Conservation (phyloP, 2,888 invertebrate genomes). For the Eupithecia vulgata region DNA sequence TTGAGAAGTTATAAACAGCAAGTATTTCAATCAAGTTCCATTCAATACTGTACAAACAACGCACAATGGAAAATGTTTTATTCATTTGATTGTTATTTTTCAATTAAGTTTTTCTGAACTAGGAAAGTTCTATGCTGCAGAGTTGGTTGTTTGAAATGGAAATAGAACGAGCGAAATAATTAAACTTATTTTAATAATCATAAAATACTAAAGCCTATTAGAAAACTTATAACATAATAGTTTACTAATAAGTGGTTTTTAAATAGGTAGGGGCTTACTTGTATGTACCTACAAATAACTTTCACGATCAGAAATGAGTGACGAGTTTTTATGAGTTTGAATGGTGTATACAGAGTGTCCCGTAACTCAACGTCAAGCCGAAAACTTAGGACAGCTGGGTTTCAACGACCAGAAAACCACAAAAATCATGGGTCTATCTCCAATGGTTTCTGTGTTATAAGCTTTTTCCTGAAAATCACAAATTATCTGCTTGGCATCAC, state of each 20-base stretch:
- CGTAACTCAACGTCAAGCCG: too few species aligned
- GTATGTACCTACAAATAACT: neutral
- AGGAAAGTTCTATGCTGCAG: neutral
- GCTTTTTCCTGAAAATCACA: too few species aligned
- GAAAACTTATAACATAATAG: neutral
- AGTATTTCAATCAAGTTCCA: slow-evolving; percentile 12
- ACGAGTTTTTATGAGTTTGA: neutral
- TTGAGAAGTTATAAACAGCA: neutral
- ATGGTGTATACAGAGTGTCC: too few species aligned
- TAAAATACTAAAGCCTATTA: too few species aligned
- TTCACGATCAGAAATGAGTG: neutral
- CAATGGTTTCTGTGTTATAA: too few species aligned
- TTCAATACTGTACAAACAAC: neutral
- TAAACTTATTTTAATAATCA: neutral
- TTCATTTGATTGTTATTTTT: slow-evolving; percentile 6
- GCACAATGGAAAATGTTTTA: neutral
- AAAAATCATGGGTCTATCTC: too few species aligned
- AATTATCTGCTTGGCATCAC: too few species aligned
- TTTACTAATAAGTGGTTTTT: neutral
- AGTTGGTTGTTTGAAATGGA: neutral
- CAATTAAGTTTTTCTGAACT: neutral
- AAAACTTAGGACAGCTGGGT: too few species aligned
- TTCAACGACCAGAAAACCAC: too few species aligned
- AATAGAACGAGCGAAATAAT: neutral
- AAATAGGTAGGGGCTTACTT: neutral